Base-by-base conservation (phyloP, 2,888 invertebrate genomes). In the Pammene aurita region DNA sequence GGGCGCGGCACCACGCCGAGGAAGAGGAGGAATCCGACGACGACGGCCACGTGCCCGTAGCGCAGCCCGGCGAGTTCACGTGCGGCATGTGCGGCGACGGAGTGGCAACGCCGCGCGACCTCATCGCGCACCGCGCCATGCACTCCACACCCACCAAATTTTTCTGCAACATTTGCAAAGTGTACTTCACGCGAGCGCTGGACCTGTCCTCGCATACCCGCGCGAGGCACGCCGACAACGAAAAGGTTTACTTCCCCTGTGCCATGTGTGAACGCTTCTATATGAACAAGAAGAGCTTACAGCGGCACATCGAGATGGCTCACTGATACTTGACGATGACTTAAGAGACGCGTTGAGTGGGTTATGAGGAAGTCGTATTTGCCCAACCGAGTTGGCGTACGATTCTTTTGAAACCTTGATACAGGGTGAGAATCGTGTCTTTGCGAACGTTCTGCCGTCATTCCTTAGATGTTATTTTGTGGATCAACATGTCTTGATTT, bases 161-260 rank as follows among this genome's bases (percentile, higher is more conserved):
- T 82, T 93, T 92, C 76, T 94, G 94, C 80, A 93, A 93, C 68
- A 93, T 94, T 72, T 94, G 94, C 82, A 93, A 93, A 65, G 88
- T 93, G 9, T 88, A 90, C 75, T 94, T 94, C 74, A 86, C 90
- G 6, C 83, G 92, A 6, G 88, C 91, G 0, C 73, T 89, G 7
- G 89, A 93, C 60, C 83, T 93, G 0, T 89, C 93, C 5, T 89
- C 88, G 11, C 93, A 93, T 78, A 92, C 92, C 48, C 85, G 92
- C 4, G 89, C 92, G 65, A 86, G 94, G 72, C 93, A 94, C 78
- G 75, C 90, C 0, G 90, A 91, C 72, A 93, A 92, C 77, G 90
- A 93, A 13, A 93, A 92, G 71, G 88, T 92, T n/a, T 92, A 93
- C 66, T 94, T 92, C 82, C 93, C 93, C 0, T 94, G 94, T 79